These are phyloP conservation scores for Heliothis peltigera DNA, from an alignment of 2,888 invertebrate genomes.

Conservation along the genomic window DNA sequence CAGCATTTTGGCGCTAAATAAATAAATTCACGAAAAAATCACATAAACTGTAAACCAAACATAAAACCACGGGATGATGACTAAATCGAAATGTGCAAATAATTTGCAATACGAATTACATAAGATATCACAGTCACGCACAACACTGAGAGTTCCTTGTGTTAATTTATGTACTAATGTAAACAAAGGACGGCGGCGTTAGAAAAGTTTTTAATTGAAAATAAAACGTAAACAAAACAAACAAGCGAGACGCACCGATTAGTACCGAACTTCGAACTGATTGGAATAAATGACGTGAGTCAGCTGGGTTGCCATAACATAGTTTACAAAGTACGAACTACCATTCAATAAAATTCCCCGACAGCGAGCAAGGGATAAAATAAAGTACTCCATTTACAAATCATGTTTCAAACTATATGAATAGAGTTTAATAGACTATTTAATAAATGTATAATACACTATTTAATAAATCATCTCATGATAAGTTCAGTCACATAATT, in stretches of 20 bases:
- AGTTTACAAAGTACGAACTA: slow-evolving; percentile 1
- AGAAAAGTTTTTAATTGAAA: slow-evolving; percentile 63
- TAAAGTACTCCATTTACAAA: too few relatives aligned
- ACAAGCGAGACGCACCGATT: slow-evolving; percentile 61
- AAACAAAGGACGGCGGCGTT: slow-evolving; percentile 57
- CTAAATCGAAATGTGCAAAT: slow-evolving; percentile 60
- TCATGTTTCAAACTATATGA: too few relatives aligned
- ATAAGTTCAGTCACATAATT: too few relatives aligned
- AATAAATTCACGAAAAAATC: slow-evolving; percentile 49
- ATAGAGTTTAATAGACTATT: too few relatives aligned
- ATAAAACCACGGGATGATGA: slow-evolving; percentile 61
- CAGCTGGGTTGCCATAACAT: slow-evolving; percentile 46
- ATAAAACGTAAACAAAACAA: slow-evolving; percentile 74
- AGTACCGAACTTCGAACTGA: slow-evolving; percentile 65
- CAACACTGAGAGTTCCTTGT: slow-evolving; percentile 62
- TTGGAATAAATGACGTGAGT: slow-evolving; percentile 52
- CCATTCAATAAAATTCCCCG: too few relatives aligned
- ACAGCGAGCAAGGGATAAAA: too few relatives aligned
- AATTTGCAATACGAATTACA: slow-evolving; percentile 53
- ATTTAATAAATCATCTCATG: too few relatives aligned
- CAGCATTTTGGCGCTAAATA: slow-evolving; percentile 31
- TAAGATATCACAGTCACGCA: slow-evolving; percentile 73
- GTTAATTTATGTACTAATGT: slow-evolving; percentile 55
- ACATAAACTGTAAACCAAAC: slow-evolving; percentile 68
- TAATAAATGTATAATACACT: too few relatives aligned